Evolutionary conservation across 1,140 invertebrate species (phyloP), one percentile per base, ranked within the genome.

Genomic region (Drosophila nasuta): DNA sequence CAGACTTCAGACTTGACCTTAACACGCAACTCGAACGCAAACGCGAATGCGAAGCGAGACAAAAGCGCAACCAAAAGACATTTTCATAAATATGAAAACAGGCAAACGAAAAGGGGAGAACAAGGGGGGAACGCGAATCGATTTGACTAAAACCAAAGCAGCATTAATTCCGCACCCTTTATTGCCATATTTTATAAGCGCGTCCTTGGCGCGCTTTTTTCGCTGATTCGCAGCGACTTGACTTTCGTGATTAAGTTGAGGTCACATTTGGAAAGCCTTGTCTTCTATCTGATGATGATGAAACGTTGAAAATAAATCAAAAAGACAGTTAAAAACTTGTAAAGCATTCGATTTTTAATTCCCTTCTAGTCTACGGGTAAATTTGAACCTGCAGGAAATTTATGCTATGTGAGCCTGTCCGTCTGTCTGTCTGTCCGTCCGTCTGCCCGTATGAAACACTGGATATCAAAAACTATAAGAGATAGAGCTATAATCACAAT

Each of bases 21-120:
- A 58, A 59, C 71, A 65, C 52, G 20, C 46, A 11, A 43, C 17
- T 38, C 35, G n/a, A 52, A 30, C 20, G 20, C 20, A 25, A 25
- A 25, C 20, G 20, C 20, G 20, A 25, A 25, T 25, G 35, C 20
- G 49, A 57, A 20, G 54, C 54, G 17, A 59, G 57, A 59, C 57
- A 58, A 66, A 58, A 38, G 25, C 46, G 48, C 35, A 57, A 52
- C 20, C 20, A 28, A 52, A 59, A 59, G 11, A 45, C 13, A 59
- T 48, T 49, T 48, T 62, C 59, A 62, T 48, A 48, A 48, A 62
- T 48, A 15, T 35, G 28, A 41, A 15, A 64, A 17, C 15, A 25
- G 10, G 15, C 3, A 41, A 13, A 20, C 17, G 6, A 7, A 38
- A 28, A 17, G 13, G n/a, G 11, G 28, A 15, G 35, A 20, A 43